Base-by-base conservation (phyloP, 2,888 invertebrate genomes). In the Lasioglossum zephyrum region DNA sequence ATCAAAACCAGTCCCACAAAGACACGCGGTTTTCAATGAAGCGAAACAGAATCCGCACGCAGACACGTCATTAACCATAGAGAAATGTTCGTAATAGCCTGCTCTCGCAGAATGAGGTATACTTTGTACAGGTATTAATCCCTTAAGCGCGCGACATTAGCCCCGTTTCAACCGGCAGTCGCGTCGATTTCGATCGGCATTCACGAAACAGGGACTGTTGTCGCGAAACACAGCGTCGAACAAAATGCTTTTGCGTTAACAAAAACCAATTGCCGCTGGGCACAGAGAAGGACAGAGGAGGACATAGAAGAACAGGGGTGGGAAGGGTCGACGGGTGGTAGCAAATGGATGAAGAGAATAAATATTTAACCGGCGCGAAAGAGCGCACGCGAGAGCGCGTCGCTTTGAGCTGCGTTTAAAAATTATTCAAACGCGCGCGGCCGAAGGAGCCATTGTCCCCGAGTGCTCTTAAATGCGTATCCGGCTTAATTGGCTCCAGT, bases 401-500 rank as follows among this genome's bases (percentile, higher is more conserved):
- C 41, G 39, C 75, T 84, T 66, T 22, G 31, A 78, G 69, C 36
- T 4, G 70, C 53, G 75, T 57, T 85, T 69, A 84, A 79, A 85
- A 85, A 85, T 76, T 66, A 76, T 76, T 85, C 39, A 69, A 85
- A 85, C 41, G 36, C 9, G 72, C 63, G 72, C 63, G 36, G 36
- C 39, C 11, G 47, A 76, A 76, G 73, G 36, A 77, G 84, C 22
- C 26, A 77, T 84, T 82, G 73, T 77, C 13, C 36, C 22, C 18
- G 49, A 75, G 79, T 49, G 26, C 44, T 22, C 26, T 47, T 57
- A 31, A 70, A 66, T n/a, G 47, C 81, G 72, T 72, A 53, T 70
- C 74, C 26, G n/a, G 63, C 70, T 73, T 86, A 86, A 86, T 86
- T 86, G 86, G 86, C 78, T 53, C 69, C 73, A 36, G n/a, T 2